phyloP scores from a whole-genome alignment of 2,113 vertebrate species.

The Poeciliopsis turrubarensis region DNA sequence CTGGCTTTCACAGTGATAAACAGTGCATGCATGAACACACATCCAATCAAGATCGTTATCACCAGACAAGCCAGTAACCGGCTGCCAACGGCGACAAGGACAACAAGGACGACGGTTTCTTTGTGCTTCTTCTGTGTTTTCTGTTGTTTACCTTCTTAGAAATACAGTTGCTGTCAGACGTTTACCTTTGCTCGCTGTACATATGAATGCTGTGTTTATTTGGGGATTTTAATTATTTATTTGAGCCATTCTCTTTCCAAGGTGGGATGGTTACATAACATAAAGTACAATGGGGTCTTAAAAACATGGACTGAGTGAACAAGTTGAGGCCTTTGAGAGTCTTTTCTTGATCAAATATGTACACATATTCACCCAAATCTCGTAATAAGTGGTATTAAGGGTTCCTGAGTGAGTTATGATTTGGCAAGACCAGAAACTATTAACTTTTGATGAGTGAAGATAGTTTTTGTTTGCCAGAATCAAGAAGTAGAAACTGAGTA shows the following conservation, averaged over 20 bases:
- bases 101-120: not conserved
- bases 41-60: constrained; percentile 34
- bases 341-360: not conserved
- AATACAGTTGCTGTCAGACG: not conserved
- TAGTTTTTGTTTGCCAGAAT: not conserved
- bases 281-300: not conserved
- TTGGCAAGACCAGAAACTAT: not conserved
- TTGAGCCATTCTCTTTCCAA: not conserved
- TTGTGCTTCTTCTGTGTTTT: not conserved
- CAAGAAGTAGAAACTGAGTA: not conserved
- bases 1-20: constrained; percentile 20
- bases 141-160: not conserved
- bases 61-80: not conserved
- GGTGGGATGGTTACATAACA: not conserved
- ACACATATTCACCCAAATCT: not conserved
- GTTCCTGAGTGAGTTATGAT: not conserved
- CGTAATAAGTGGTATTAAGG: not conserved
- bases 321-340: too few species aligned
- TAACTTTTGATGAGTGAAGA: not conserved
- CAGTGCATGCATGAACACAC: not conserved
- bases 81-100: not conserved
- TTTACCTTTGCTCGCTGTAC: not conserved
- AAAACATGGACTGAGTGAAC: too few species aligned
- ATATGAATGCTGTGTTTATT: not conserved
- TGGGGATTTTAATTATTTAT: not conserved